Conservation (phyloP, 2,888 invertebrate genomes). For the Catotricha subobsoleta region DNA sequence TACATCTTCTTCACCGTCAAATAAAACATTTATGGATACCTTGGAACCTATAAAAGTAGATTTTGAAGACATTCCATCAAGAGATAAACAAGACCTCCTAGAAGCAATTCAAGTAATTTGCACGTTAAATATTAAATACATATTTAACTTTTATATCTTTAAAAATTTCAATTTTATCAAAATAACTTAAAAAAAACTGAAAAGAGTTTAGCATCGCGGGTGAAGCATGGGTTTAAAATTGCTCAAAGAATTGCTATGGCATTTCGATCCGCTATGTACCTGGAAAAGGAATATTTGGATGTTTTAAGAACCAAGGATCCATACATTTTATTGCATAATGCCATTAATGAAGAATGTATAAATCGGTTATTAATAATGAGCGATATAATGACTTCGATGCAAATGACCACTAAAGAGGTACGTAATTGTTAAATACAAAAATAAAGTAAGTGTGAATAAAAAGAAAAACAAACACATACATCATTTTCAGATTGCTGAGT, state of each 20-base stretch:
- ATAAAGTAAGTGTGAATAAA: too few species aligned
- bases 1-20: conserved; percentile 6
- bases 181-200: conserved; percentile 18
- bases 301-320: conserved; percentile 34
- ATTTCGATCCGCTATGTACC: conserved; percentile 36
- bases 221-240: conserved; percentile 34
- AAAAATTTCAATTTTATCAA: conserved; percentile 12
- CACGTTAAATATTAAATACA: not conserved
- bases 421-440: too few species aligned
- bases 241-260: conserved; percentile 37
- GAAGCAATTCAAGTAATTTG: conserved; percentile 15
- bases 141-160: conserved; percentile 7
- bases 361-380: conserved; percentile 40
- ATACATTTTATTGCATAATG: conserved; percentile 33
- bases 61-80: conserved; percentile 26
- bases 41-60: conserved; percentile 12
- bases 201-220: conserved; percentile 32
- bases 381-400: conserved; percentile 38
- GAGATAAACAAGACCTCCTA: conserved; percentile 25
- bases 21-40: conserved; percentile 2
- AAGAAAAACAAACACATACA: too few species aligned
- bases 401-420: conserved; percentile 33
- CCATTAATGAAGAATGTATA: conserved; percentile 33
- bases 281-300: conserved; percentile 37
- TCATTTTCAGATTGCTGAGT: conserved; percentile 33